Conservation (phyloP, 1,140 invertebrate genomes). For the Chymomyza costata region DNA sequence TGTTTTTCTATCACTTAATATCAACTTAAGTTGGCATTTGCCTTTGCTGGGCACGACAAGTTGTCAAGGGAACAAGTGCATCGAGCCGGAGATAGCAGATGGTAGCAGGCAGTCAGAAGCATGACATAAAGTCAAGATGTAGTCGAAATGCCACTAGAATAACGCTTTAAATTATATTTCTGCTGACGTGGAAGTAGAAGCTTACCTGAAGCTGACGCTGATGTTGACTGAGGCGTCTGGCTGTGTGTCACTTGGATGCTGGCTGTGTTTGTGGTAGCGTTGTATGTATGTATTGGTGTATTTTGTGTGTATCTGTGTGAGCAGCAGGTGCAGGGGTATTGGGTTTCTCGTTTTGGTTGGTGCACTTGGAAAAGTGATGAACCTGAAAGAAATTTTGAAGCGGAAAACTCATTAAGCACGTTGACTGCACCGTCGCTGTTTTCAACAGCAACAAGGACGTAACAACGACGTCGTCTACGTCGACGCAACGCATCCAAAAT, state of each 20-base stretch:
- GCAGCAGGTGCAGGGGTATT: too few relatives aligned
- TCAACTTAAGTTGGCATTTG: conserved; percentile 72
- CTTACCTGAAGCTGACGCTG: conserved; percentile 7
- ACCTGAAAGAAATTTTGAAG: conserved; percentile 64
- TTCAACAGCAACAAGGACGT: conserved; percentile 26
- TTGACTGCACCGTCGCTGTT: conserved; percentile 58
- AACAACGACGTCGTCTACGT: background rate
- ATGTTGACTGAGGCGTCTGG: conserved; percentile 25
- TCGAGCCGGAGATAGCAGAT: too few relatives aligned
- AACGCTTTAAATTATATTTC: conserved; percentile 67
- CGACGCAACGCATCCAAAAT: too few relatives aligned
- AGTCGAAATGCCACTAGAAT: conserved; percentile 67
- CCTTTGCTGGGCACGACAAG: conserved; percentile 31
- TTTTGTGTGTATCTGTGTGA: conserved; percentile 4
- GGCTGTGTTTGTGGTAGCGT: background rate
- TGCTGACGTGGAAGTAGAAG: too few relatives aligned
- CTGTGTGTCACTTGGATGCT: background rate
- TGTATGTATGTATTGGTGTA: background rate
- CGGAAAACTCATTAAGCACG: conserved; percentile 72
- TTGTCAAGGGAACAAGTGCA: too few relatives aligned
- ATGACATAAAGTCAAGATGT: conserved; percentile 52
- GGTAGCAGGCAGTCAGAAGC: background rate
- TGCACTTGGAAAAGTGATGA: conserved; percentile 69
- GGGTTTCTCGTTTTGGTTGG: background rate
- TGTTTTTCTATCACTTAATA: conserved; percentile 72